Conservation (phyloP, 2,888 invertebrate species). For the Serrognathus titanus region DNA sequence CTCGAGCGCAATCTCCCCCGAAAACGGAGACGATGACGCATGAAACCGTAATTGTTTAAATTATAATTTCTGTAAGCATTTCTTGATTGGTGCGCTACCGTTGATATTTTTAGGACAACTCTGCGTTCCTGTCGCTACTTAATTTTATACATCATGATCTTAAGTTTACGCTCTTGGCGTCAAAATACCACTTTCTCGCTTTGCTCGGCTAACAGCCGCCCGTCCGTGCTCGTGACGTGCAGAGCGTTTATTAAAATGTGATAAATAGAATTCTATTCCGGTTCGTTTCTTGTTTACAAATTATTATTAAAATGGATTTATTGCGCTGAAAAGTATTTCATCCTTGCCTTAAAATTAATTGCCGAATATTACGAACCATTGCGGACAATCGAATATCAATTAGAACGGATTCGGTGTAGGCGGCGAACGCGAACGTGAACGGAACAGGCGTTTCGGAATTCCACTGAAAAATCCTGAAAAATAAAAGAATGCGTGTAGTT, state of each 20-base stretch:
- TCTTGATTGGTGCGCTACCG: slow-evolving; percentile 38
- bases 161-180: slow-evolving; percentile 29
- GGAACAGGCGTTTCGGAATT: too few relatives aligned
- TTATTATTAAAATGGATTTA: slow-evolving; percentile 45
- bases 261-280: slow-evolving; percentile 42
- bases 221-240: slow-evolving; percentile 56
- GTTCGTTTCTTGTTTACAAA: slow-evolving; percentile 44
- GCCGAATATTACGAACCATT: too few relatives aligned
- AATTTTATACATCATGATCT: slow-evolving; percentile 37
- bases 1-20: background rate
- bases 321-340: slow-evolving; percentile 21
- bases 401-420: too few relatives aligned
- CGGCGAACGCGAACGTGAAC: too few relatives aligned
- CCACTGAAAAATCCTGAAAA: too few relatives aligned
- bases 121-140: slow-evolving; percentile 39
- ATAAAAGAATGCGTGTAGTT: too few relatives aligned
- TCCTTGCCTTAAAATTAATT: too few relatives aligned
- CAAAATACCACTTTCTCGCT: slow-evolving; percentile 49
- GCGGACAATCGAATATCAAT: too few relatives aligned
- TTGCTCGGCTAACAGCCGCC: background rate
- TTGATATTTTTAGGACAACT: slow-evolving; percentile 34
- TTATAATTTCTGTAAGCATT: slow-evolving; percentile 37
- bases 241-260: slow-evolving; percentile 31
- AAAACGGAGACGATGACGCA: slow-evolving; percentile 9
- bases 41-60: slow-evolving; percentile 32